phyloP scores from a whole-genome alignment of 1,140 invertebrate species.

The Hypothenemus hampei region DNA sequence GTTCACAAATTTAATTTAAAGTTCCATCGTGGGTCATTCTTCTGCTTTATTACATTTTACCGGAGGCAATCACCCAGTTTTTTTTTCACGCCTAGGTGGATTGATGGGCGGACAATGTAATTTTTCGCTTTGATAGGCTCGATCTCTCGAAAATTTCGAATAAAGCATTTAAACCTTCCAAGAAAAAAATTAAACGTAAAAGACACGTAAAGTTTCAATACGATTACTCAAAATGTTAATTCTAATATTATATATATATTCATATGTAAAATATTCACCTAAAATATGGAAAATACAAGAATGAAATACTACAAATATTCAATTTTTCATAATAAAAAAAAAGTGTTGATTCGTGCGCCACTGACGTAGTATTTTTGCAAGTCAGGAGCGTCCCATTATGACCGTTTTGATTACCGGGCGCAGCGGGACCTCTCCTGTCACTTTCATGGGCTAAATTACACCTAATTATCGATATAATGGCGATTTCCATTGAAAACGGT shows the following conservation, averaged over 20 bases:
- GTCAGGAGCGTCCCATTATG: conserved; percentile 22
- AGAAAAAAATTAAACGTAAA: background rate
- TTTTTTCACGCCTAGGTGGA: conserved; percentile 35
- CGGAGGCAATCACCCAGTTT: conserved; percentile 9
- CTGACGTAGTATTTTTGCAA: conserved; percentile 14
- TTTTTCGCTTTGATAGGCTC: conserved; percentile 41
- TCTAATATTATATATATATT: background rate
- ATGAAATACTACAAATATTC: background rate
- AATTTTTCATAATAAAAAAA: background rate
- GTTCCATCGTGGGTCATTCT: conserved; percentile 10
- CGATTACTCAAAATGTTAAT: background rate
- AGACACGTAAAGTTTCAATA: background rate
- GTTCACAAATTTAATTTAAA: conserved; percentile 25
- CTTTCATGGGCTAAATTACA: conserved; percentile 24
- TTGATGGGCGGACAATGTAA: conserved; percentile 42
- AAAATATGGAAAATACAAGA: background rate
- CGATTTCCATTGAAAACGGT: conserved; percentile 9
- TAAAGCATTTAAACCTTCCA: too few relatives aligned
- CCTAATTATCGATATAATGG: conserved; percentile 23
- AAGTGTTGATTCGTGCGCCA: background rate
- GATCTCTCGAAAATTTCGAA: conserved; percentile 15
- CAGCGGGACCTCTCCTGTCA: conserved; percentile 21
- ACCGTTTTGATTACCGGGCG: conserved; percentile 16
- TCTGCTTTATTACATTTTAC: conserved; percentile 23
- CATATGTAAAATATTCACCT: background rate